These are phyloP conservation scores for Macrophya alboannulata DNA, from an alignment of 2,888 invertebrate species.

Conservation along the genomic window DNA sequence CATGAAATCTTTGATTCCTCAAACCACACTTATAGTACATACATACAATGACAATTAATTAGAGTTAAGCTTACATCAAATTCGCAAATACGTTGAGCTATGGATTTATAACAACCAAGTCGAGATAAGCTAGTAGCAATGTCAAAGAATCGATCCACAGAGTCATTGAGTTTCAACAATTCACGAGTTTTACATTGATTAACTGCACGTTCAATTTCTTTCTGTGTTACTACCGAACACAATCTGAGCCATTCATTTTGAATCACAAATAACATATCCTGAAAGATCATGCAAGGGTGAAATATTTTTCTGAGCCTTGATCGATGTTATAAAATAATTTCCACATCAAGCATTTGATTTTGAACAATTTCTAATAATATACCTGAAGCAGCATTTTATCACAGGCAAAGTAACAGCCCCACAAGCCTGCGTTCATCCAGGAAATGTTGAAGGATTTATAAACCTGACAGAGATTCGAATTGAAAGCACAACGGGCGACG, in stretches of 20 bases:
- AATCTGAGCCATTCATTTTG: conserved; percentile 80
- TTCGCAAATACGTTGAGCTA: not conserved
- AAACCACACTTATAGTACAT: not conserved
- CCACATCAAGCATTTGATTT: not conserved
- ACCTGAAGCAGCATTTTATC: conserved; percentile 69
- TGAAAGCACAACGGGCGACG: conserved; percentile 70
- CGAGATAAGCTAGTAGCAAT: conserved; percentile 78
- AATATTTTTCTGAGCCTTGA: not conserved
- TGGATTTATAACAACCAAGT: conserved; percentile 69
- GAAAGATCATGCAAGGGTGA: conserved; percentile 57
- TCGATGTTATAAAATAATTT: conserved; percentile 49
- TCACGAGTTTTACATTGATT: conserved; percentile 76
- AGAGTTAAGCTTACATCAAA: conserved; percentile 9
- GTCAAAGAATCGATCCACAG: conserved; percentile 76
- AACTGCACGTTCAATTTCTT: conserved; percentile 76
- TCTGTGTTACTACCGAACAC: conserved; percentile 71
- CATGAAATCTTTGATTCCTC: not conserved
- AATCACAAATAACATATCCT: conserved; percentile 77
- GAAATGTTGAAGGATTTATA: conserved; percentile 80
- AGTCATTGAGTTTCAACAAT: conserved; percentile 72
- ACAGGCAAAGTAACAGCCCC: conserved; percentile 81
- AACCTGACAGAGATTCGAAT: conserved; percentile 75
- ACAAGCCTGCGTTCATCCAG: conserved; percentile 80
- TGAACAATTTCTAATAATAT: not conserved
- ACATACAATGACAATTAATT: not conserved